A percentile compares a stretch with the other conserved stretches of the same genome.
Evolutionary conservation across 2,797 vertebrate genomes (phyloP).

Genomic region (Artibeus jamaicensis): DNA sequence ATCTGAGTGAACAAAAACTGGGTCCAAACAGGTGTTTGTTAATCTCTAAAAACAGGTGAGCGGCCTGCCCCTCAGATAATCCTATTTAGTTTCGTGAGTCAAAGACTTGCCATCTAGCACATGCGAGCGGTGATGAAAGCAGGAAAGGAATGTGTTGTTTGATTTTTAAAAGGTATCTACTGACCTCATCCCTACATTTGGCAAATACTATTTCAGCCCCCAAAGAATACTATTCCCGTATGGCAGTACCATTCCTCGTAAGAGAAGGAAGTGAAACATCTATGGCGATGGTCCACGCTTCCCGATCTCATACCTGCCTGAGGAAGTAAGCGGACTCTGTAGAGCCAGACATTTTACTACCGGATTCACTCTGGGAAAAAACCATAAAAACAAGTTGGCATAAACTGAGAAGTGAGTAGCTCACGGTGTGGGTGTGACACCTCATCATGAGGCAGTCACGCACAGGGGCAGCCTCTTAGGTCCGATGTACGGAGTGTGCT

Average conservation of each 20-base stretch:
- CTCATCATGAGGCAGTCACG: conserved; percentile 22
- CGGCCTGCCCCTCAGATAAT: conserved; percentile 11
- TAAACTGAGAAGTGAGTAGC: neutral
- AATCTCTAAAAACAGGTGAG: conserved; percentile 73
- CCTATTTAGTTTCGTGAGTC: conserved; percentile 61
- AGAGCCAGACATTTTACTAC: neutral
- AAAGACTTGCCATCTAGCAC: conserved; percentile 54
- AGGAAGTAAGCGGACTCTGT: neutral
- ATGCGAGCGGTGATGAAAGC: conserved; percentile 19
- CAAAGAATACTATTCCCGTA: neutral
- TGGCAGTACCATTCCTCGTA: neutral
- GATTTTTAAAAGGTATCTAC: conserved; percentile 27
- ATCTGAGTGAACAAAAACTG: conserved; percentile 3
- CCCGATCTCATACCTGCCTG: neutral
- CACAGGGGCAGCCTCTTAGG: neutral
- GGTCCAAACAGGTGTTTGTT: conserved; percentile 64
- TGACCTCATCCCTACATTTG: conserved; percentile 30
- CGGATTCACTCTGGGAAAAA: neutral
- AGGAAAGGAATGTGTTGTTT: neutral
- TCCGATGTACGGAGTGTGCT: neutral
- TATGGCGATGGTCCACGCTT: neutral
- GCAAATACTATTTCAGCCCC: neutral
- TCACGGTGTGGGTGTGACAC: neutral
- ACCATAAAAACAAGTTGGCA: neutral
- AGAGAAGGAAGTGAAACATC: neutral